A percentile compares a stretch with the other conserved stretches of the same genome.
phyloP scores from a whole-genome alignment of 1,140 invertebrate genomes.

The Onthophagus taurus region DNA sequence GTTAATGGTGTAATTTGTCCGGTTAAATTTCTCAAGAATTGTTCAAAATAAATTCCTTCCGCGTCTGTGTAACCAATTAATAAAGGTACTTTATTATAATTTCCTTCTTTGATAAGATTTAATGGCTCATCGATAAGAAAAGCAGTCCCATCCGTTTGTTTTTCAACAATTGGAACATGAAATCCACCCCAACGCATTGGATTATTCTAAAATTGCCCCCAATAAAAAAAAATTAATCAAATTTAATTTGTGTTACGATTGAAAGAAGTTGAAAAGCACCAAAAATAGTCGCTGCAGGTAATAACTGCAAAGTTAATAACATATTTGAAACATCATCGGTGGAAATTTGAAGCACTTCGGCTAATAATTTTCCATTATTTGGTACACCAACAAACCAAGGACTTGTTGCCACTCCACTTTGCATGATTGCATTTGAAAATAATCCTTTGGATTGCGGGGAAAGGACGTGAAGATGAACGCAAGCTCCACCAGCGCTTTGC shows the following conservation, averaged over 20 bases:
- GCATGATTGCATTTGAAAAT: conserved; percentile 4
- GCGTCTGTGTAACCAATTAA: conserved; percentile 9
- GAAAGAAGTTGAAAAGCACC: no score
- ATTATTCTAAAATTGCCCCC: no score
- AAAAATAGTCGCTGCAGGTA: no score
- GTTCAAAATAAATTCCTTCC: conserved; percentile 4
- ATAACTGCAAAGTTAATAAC: no score
- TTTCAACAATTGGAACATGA: conserved; percentile 7
- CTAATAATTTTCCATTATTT: conserved; percentile 7
- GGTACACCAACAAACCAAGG: conserved; percentile 5
- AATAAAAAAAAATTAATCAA: no score
- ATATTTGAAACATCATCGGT: background rate
- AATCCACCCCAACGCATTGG: background rate
- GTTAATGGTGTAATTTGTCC: no score
- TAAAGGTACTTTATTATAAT: conserved; percentile 6
- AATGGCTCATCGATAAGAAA: conserved; percentile 5
- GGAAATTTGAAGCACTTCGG: background rate
- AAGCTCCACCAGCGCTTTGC: no score
- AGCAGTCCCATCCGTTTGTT: background rate
- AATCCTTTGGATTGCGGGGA: conserved; percentile 1
- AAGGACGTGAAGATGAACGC: no score
- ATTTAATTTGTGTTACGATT: no score
- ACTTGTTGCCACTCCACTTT: conserved; percentile 3
- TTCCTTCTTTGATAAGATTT: background rate
- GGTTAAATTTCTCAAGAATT: no score